phyloP scores from a whole-genome alignment of 2,797 vertebrate genomes.

The Bovichtus diacanthus region DNA sequence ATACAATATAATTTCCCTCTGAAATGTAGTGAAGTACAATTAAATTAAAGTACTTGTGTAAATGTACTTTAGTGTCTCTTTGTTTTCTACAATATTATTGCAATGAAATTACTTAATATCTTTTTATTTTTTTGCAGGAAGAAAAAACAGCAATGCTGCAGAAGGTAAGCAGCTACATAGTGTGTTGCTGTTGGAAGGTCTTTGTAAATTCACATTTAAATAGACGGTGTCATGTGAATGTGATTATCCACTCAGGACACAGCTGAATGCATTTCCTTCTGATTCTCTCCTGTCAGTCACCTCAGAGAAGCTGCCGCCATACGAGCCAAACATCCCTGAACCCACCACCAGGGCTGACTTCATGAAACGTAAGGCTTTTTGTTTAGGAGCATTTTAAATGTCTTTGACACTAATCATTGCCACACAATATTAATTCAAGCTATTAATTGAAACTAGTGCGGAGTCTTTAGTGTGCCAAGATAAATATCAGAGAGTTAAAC shows the following conservation, averaged over 20 bases:
- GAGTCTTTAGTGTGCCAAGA: not conserved
- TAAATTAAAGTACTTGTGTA: too few species aligned
- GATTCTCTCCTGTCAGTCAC: slow-evolving; percentile 5
- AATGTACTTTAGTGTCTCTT: not conserved
- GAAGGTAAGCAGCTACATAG: slow-evolving; percentile 64
- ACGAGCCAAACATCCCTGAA: slow-evolving; percentile 83
- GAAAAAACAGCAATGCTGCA: slow-evolving; percentile 50
- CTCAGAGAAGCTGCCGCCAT: slow-evolving; percentile 72
- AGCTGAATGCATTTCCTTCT: not conserved
- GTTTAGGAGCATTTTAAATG: not conserved
- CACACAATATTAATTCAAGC: not conserved
- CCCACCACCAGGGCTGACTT: slow-evolving; percentile 83
- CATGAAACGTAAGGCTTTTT: slow-evolving; percentile 73
- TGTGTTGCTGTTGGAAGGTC: not conserved
- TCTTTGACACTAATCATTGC: not conserved
- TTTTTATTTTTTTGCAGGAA: slow-evolving; percentile 73
- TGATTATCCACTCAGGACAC: slow-evolving; percentile 5
- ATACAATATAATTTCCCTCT: too few species aligned
- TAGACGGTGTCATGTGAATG: slow-evolving; percentile 20
- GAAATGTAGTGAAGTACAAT: too few species aligned
- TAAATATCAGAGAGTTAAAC: not conserved
- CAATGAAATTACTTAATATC: not conserved
- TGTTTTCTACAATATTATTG: not conserved
- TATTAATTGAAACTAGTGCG: not conserved
- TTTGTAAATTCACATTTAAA: slow-evolving; percentile 2